Evolutionary conservation across 2,888 invertebrate genomes (phyloP).

Genomic region (Drosophila anomalipes): DNA sequence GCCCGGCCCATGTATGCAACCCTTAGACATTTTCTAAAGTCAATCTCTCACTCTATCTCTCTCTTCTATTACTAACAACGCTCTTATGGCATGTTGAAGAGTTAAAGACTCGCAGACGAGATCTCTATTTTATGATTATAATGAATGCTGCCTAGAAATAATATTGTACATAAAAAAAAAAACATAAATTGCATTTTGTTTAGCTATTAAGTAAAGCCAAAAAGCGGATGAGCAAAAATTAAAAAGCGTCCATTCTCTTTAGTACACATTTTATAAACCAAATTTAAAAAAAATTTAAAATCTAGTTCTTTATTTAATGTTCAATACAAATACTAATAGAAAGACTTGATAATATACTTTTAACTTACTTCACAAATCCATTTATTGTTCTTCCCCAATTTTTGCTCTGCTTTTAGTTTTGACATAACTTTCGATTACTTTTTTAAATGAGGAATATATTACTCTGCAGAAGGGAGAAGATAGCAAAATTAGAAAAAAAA

Average conservation of each 20-base stretch:
- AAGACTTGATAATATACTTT: neutral
- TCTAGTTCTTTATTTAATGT: neutral
- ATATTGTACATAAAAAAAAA: constrained; percentile 16
- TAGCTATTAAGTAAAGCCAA: constrained; percentile 35
- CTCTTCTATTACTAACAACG: constrained; percentile 32
- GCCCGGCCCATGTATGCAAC: constrained; percentile 63
- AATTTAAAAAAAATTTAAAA: neutral
- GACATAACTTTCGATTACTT: constrained; percentile 33
- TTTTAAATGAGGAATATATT: neutral
- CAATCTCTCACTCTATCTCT: constrained; percentile 21
- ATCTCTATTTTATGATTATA: constrained; percentile 42
- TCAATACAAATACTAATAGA: neutral
- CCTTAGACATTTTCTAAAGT: constrained; percentile 40
- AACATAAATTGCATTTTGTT: constrained; percentile 46
- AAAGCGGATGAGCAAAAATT: neutral
- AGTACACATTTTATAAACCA: neutral
- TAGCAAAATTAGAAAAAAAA: constrained; percentile 3
- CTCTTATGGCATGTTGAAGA: constrained; percentile 56
- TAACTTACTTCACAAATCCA: neutral
- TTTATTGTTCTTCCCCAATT: constrained; percentile 9
- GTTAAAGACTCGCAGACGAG: constrained; percentile 32
- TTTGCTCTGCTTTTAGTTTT: constrained; percentile 18
- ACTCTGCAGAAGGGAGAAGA: constrained; percentile 7
- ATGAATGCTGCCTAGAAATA: constrained; percentile 59
- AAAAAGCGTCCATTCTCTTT: neutral